Percentiles rank a stretch among this genome's conserved stretches.
These are phyloP conservation scores for Hyla sarda DNA, from an alignment of 2,113 vertebrate genomes.

Conservation along the genomic window DNA sequence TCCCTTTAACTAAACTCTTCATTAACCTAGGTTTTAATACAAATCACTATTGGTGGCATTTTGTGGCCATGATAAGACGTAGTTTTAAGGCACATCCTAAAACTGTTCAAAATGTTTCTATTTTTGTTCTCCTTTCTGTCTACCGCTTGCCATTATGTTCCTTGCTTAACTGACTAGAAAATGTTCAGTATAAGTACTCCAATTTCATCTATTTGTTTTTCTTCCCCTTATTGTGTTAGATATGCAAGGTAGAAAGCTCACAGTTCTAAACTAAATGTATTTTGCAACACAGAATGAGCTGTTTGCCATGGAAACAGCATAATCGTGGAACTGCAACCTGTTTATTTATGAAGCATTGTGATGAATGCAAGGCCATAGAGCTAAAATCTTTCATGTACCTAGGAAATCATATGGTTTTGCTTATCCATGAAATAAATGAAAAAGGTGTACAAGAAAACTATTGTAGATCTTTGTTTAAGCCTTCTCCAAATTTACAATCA, in stretches of 20 bases:
- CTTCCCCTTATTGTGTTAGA: background rate
- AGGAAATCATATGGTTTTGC: background rate
- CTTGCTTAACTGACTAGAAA: background rate
- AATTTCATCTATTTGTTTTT: background rate
- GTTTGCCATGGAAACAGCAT: background rate
- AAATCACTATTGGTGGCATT: too few species aligned
- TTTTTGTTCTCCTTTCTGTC: background rate
- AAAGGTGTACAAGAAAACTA: background rate
- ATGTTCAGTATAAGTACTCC: background rate
- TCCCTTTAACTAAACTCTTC: too few species aligned
- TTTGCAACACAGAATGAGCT: background rate
- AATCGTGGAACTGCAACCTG: background rate
- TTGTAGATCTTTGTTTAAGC: background rate
- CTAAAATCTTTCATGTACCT: background rate
- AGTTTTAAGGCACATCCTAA: too few species aligned
- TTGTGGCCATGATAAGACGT: too few species aligned
- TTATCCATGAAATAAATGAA: background rate
- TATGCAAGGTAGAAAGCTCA: background rate
- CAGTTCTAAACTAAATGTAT: background rate
- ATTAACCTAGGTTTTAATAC: too few species aligned
- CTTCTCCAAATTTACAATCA: too few species aligned
- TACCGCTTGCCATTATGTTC: background rate
- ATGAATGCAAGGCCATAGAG: background rate
- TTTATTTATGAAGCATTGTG: constrained; percentile 1
- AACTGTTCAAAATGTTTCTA: background rate